phyloP scores from a whole-genome alignment of 2,888 invertebrate genomes.

The Drosophila fungiperda region DNA sequence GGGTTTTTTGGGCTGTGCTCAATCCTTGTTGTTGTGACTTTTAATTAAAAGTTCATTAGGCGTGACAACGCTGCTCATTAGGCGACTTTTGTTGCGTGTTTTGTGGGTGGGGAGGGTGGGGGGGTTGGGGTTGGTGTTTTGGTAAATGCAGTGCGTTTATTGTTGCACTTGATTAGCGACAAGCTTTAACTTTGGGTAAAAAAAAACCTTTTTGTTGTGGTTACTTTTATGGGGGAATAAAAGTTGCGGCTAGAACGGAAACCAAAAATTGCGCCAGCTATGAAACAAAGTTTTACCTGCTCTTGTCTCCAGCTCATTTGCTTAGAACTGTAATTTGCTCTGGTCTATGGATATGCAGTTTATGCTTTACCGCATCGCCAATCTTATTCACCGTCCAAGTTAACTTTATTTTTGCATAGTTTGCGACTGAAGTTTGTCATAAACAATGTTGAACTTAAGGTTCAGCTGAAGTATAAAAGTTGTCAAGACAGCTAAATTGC shows the following conservation, averaged over 20 bases:
- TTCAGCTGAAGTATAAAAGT: conserved; percentile 63
- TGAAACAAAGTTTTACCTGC: conserved; percentile 55
- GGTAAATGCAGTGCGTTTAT: conserved; percentile 43
- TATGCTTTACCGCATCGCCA: not conserved
- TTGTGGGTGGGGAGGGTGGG: not conserved
- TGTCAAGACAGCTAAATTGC: conserved; percentile 54
- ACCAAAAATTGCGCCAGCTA: conserved; percentile 56
- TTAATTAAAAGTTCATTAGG: conserved; percentile 80
- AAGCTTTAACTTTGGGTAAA: conserved; percentile 46
- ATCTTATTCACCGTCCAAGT: conserved; percentile 33
- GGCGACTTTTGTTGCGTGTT: conserved; percentile 42
- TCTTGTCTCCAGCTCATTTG: conserved; percentile 56
- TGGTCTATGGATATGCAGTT: not conserved
- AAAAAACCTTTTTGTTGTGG: conserved; percentile 24
- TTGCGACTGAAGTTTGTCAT: conserved; percentile 74
- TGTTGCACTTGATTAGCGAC: conserved; percentile 72
- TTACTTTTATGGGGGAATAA: conserved; percentile 49
- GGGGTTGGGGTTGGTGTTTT: not conserved
- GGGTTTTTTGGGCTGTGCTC: conserved; percentile 40
- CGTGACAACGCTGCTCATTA: conserved; percentile 72
- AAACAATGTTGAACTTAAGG: conserved; percentile 69
- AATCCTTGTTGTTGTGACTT: conserved; percentile 56
- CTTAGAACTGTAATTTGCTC: conserved; percentile 25
- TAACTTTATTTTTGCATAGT: conserved; percentile 73
- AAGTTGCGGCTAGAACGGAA: conserved; percentile 1